phyloP scores from a whole-genome alignment of 2,888 invertebrate species.

The Melinaea marsaeus region DNA sequence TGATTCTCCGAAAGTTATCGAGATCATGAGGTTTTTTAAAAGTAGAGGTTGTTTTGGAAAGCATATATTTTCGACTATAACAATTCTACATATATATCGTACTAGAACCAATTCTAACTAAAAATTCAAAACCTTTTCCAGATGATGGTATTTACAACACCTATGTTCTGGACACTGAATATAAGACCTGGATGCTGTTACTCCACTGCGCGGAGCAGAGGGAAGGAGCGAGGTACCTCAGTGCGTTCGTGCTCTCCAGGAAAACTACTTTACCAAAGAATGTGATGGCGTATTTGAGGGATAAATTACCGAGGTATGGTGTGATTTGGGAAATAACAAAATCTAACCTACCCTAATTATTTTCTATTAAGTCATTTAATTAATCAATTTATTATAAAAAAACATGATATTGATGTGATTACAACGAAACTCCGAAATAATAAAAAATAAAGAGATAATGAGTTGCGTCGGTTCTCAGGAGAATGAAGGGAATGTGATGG shows the following conservation, averaged over 20 bases:
- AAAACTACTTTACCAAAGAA: constrained; percentile 77
- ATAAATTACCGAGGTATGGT: constrained; percentile 81
- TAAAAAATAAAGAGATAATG: constrained; percentile 2
- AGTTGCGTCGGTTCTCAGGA: background rate
- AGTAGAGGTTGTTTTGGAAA: too few relatives aligned
- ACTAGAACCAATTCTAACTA: background rate
- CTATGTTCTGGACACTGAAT: constrained; percentile 90
- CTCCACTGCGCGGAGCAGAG: constrained; percentile 93
- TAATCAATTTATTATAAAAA: too few relatives aligned
- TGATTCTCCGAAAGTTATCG: too few relatives aligned
- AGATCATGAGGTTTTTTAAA: too few relatives aligned
- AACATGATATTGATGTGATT: too few relatives aligned
- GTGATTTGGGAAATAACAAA: too few relatives aligned
- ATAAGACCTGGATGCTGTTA: constrained; percentile 88
- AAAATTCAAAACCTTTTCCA: constrained; percentile 50
- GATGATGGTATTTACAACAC: constrained; percentile 94
- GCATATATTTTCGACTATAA: too few relatives aligned
- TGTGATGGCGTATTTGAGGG: constrained; percentile 86
- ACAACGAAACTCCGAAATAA: background rate
- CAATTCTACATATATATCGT: too few relatives aligned
- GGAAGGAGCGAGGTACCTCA: constrained; percentile 85
- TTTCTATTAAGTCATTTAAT: too few relatives aligned
- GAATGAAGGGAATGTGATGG: constrained; percentile 10
- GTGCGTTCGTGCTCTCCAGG: constrained; percentile 88
- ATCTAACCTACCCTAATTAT: too few relatives aligned